Percentiles rank a stretch among this genome's conserved stretches.
phyloP scores from a whole-genome alignment of 2,113 vertebrate species.

The Clupea harengus region DNA sequence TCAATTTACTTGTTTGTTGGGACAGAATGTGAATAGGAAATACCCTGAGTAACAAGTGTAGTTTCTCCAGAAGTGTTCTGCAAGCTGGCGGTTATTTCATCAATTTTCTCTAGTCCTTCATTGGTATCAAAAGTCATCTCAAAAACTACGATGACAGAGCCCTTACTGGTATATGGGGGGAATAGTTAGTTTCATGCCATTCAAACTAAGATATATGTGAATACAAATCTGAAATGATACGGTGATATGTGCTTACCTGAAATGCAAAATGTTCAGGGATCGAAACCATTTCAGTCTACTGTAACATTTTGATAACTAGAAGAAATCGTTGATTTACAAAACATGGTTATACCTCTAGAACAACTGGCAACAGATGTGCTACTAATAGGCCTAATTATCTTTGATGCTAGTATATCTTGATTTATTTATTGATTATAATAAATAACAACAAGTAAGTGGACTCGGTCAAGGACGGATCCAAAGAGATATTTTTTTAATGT shows the following conservation, averaged over 20 bases:
- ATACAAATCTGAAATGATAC: not conserved
- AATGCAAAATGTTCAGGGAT: not conserved
- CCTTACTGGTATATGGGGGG: not conserved
- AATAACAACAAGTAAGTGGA: too few relatives aligned
- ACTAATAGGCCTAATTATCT: too few relatives aligned
- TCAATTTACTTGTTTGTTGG: not conserved
- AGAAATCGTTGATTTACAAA: conserved; percentile 18
- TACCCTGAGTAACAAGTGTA: not conserved
- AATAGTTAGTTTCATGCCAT: not conserved
- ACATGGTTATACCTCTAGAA: too few relatives aligned
- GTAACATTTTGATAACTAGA: conserved; percentile 52
- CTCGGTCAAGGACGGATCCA: too few relatives aligned
- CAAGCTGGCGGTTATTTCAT: not conserved
- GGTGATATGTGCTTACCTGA: conserved; percentile 50
- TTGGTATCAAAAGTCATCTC: not conserved
- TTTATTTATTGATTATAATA: too few relatives aligned
- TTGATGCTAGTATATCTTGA: too few relatives aligned
- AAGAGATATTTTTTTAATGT: not conserved
- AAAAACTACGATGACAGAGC: not conserved
- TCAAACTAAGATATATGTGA: not conserved
- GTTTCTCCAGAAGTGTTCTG: not conserved
- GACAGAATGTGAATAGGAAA: not conserved
- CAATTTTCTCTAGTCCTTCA: not conserved
- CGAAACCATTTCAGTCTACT: conserved; percentile 58
- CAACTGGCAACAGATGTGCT: too few relatives aligned